These are phyloP conservation scores for Climacteris rufus DNA, from an alignment of 2,113 vertebrate genomes.

Conservation along the genomic window DNA sequence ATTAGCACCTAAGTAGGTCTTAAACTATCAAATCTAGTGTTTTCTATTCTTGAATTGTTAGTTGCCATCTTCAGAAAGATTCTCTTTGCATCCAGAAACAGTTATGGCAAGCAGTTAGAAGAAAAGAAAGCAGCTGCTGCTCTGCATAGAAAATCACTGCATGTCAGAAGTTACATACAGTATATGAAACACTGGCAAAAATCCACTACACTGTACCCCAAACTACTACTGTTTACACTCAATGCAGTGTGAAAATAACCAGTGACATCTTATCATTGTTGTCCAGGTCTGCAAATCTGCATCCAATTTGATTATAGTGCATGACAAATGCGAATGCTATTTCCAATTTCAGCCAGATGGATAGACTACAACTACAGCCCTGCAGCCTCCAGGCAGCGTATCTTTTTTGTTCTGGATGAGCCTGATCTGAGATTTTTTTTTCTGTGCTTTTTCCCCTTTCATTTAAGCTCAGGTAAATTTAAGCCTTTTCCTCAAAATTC, in stretches of 20 bases:
- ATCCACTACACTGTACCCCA: neutral
- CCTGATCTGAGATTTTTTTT: neutral
- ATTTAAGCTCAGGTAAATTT: neutral
- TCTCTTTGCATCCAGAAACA: neutral
- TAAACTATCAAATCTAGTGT: neutral
- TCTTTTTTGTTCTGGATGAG: constrained; percentile 2
- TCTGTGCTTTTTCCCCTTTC: neutral
- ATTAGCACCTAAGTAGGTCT: neutral
- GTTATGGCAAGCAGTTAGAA: neutral
- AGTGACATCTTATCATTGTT: neutral
- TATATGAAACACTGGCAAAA: constrained; percentile 5
- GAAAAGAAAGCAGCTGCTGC: neutral
- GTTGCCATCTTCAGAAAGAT: neutral
- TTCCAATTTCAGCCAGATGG: neutral
- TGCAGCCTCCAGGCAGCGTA: neutral
- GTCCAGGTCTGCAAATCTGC: constrained; percentile 25
- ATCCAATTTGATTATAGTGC: neutral
- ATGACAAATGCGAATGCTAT: neutral
- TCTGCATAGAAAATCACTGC: neutral
- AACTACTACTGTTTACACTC: neutral
- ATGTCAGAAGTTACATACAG: neutral
- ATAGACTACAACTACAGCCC: neutral
- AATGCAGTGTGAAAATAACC: neutral
- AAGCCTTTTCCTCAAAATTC: neutral
- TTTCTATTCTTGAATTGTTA: neutral